A percentile compares a stretch with the other conserved stretches of the same genome.
Conservation (phyloP, 2,888 invertebrate genomes). For the Acrobasis consociella region DNA sequence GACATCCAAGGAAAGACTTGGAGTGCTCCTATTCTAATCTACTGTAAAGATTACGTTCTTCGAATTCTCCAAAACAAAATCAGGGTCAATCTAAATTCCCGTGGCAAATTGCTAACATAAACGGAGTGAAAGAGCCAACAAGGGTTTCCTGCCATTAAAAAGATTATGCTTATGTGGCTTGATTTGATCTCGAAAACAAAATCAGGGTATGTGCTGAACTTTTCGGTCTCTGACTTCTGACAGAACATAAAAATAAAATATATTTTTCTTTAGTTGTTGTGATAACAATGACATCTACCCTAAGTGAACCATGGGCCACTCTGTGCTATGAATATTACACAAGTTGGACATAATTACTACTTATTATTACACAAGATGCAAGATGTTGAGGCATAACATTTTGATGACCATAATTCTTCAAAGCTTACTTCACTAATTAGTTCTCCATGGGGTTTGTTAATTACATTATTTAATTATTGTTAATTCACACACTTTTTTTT, state of each 20-base stretch:
- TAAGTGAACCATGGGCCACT: neutral
- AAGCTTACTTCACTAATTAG: neutral
- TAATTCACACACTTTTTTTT: neutral
- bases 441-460: constrained; percentile 4
- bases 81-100: too few relatives aligned
- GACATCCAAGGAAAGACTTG: too few relatives aligned
- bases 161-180: neutral
- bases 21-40: too few relatives aligned
- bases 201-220: too few relatives aligned
- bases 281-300: neutral
- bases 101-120: too few relatives aligned
- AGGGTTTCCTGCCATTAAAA: neutral
- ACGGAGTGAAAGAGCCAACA: too few relatives aligned
- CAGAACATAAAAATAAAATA: too few relatives aligned
- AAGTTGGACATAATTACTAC: neutral
- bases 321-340: neutral
- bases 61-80: too few relatives aligned
- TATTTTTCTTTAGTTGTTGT: neutral
- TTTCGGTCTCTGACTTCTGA: too few relatives aligned
- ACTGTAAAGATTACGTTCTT: neutral
- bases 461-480: neutral
- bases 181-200: too few relatives aligned
- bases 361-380: too few relatives aligned
- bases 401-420: neutral
- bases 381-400: neutral